Evolutionary conservation across 2,113 vertebrate genomes (phyloP), one percentile per base, ranked within the genome.

Genomic region (Phalacrocorax pelagicus): DNA sequence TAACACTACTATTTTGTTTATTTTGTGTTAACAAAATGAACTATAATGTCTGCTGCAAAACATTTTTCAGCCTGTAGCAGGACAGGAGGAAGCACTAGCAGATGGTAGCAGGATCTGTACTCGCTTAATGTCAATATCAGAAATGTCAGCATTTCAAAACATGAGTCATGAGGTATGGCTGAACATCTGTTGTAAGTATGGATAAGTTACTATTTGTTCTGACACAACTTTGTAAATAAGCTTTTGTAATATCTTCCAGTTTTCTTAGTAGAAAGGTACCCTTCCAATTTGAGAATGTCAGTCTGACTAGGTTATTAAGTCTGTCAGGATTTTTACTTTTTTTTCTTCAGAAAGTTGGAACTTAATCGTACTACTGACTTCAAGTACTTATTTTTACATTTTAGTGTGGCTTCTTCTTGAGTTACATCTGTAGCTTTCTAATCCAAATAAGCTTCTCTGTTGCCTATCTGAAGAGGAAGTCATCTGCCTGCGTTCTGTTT

Each of bases 141-240:
- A 69, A 94, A 96, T 96, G 92, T 38, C 94, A 51, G 84, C 91
- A 2, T 98, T 96, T 95, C 92, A 79, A 58, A 94, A 88, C 57
- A 92, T 96, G 96, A 98, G 98, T 74, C 96, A 97, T 46, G 98
- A 98, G 98, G 98, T 98, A 98, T 65, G 92, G 62, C 17, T 94
- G 55, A 63, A 52, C 22, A 46, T 75, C 40, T 84, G 12, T 54
- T 94, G 3, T 89, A 82, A 92, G 26, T 81, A 71, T 62, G n/a
- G 20, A 8, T 11, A n/a, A 62, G 62, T 70, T 95, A 51, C 22
- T 94, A 2, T 65, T 59, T 78, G 21, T 79, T 88, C 17, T 11
- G 12, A 52, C 21, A 26, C 38, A 66, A 20, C 38, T 74, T 92
- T 47, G 16, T 55, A 63, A 73, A 18, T 52, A 36, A 32, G 30